phyloP scores from a whole-genome alignment of 2,888 invertebrate species.

The Agrotis exclamationis region DNA sequence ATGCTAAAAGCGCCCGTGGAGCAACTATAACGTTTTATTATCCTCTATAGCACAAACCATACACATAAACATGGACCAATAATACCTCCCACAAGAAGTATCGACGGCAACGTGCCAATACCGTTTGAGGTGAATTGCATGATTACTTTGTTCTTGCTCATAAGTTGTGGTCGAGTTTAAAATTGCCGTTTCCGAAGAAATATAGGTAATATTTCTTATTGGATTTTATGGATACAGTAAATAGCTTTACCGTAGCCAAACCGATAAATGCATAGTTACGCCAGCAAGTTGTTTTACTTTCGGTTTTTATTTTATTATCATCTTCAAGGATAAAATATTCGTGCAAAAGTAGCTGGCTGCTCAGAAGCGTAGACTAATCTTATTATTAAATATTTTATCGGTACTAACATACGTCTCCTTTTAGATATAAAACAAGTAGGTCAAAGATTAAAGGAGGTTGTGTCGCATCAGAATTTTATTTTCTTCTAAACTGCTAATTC shows the following conservation, averaged over 20 bases:
- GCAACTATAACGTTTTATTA: conserved; percentile 86
- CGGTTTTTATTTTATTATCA: conserved; percentile 7
- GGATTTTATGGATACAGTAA: background rate
- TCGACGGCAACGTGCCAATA: conserved; percentile 82
- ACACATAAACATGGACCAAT: conserved; percentile 79
- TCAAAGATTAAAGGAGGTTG: conserved; percentile 57
- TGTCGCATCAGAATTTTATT: conserved; percentile 40
- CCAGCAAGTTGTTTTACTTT: background rate
- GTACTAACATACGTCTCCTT: conserved; percentile 8
- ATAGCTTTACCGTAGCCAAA: background rate
- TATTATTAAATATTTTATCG: conserved; percentile 43
- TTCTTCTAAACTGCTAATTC: conserved; percentile 55
- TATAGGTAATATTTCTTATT: background rate
- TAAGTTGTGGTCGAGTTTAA: conserved; percentile 25
- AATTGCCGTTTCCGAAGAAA: conserved; percentile 15
- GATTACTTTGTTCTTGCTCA: conserved; percentile 48
- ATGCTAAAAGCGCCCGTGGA: conserved; percentile 79
- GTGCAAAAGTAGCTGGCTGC: conserved; percentile 1
- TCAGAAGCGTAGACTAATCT: conserved; percentile 21
- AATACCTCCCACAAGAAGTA: conserved; percentile 79
- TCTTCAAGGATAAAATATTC: conserved; percentile 28
- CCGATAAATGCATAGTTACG: background rate
- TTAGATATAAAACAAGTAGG: conserved; percentile 41
- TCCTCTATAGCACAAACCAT: conserved; percentile 80
- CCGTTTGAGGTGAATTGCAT: conserved; percentile 42